A percentile compares a stretch with the other conserved stretches of the same genome.
Conservation (phyloP, 2,113 vertebrate genomes). For the Ochotona princeps region DNA sequence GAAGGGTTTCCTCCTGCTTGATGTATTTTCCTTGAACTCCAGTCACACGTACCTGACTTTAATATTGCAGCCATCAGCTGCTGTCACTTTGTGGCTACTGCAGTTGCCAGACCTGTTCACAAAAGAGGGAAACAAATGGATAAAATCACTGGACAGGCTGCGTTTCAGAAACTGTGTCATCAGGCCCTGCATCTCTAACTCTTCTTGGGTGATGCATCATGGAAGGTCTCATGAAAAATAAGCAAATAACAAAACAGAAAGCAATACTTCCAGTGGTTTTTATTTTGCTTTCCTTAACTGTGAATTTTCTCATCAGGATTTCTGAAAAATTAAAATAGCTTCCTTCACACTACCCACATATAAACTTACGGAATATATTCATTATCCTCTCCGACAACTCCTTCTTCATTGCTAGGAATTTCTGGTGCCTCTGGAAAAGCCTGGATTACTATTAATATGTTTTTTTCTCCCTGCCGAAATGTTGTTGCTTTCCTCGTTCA, state of each 20-base stretch:
- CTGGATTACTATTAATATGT: slow-evolving; percentile 80
- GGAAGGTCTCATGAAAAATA: slow-evolving; percentile 41
- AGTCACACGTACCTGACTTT: slow-evolving; percentile 81
- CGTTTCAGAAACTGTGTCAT: slow-evolving; percentile 60
- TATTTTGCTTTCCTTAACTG: slow-evolving; percentile 75
- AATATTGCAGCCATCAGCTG: slow-evolving; percentile 79
- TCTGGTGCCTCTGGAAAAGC: slow-evolving; percentile 82
- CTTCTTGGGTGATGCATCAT: slow-evolving; percentile 52
- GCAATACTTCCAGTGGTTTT: slow-evolving; percentile 47
- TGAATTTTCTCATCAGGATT: slow-evolving; percentile 80
- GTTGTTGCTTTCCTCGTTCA: slow-evolving; percentile 52
- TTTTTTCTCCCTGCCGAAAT: slow-evolving; percentile 79
- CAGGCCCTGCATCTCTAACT: slow-evolving; percentile 64
- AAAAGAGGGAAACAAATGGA: slow-evolving; percentile 59
- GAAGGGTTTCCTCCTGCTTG: slow-evolving; percentile 82
- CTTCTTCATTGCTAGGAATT: slow-evolving; percentile 82
- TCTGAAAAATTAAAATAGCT: slow-evolving; percentile 76
- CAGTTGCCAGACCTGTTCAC: slow-evolving; percentile 55
- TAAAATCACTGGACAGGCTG: slow-evolving; percentile 50
- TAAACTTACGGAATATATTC: slow-evolving; percentile 81
- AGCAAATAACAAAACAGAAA: slow-evolving; percentile 23
- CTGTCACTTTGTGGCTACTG: slow-evolving; percentile 77
- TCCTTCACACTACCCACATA: slow-evolving; percentile 66
- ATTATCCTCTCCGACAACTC: slow-evolving; percentile 62
- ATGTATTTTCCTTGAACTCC: slow-evolving; percentile 83